Conservation (phyloP, 2,113 vertebrate genomes). For the Euleptes europaea region DNA sequence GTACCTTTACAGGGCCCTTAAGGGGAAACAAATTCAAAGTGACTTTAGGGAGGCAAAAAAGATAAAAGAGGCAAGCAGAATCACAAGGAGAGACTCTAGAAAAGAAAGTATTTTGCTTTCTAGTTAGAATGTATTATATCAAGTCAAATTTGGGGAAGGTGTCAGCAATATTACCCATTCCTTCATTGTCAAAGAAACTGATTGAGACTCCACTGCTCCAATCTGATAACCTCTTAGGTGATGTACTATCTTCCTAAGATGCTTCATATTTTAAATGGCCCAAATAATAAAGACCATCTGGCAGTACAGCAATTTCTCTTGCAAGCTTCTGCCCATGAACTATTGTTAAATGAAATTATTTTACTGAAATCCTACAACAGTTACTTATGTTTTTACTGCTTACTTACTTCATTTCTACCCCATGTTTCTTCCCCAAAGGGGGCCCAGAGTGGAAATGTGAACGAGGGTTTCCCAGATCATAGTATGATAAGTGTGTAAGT, state of each 20-base stretch:
- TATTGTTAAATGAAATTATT: background rate
- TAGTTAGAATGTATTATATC: conserved; percentile 50
- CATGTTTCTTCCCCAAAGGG: too few relatives aligned
- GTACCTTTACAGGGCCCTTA: conserved; percentile 58
- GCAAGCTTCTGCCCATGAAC: background rate
- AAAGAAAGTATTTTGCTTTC: conserved; percentile 49
- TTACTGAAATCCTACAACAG: background rate
- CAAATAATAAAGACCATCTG: conserved; percentile 65
- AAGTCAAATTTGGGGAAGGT: conserved; percentile 58
- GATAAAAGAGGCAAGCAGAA: conserved; percentile 7
- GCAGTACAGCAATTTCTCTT: background rate
- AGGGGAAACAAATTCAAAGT: conserved; percentile 37
- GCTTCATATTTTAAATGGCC: conserved; percentile 47
- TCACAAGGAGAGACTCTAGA: background rate
- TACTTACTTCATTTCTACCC: too few relatives aligned
- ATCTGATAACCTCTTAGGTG: conserved; percentile 64
- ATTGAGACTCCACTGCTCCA: conserved; percentile 68
- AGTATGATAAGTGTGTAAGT: too few relatives aligned
- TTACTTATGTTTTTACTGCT: background rate
- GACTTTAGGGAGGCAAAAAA: conserved; percentile 23
- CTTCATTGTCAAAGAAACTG: conserved; percentile 59
- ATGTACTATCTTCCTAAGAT: conserved; percentile 52
- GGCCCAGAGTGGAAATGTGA: too few relatives aligned
- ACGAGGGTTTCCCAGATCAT: too few relatives aligned
- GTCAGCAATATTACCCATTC: conserved; percentile 67